Evolutionary conservation across 2,888 invertebrate species (phyloP), one percentile per base, ranked within the genome.

Genomic region (Crematogaster levior): DNA sequence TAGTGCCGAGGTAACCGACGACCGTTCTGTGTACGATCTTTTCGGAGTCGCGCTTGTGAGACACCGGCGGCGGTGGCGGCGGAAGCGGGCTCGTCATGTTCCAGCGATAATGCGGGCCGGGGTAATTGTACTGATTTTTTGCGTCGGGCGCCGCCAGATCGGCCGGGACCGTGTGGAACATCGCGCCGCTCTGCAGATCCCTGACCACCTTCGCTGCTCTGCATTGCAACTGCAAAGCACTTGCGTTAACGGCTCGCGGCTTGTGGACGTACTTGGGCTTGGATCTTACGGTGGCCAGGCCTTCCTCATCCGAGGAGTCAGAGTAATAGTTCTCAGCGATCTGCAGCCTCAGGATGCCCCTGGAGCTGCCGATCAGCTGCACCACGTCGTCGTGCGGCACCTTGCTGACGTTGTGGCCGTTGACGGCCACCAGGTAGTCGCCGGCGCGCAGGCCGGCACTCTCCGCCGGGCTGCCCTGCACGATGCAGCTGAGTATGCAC

Each of bases 371-470:
- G 85, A 99, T 98, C 75, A 99, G 95, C 86, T 97, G 96, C 1
- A 99, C 99, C 3, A 99, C 99, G 48, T 98, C 97, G 92, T 99
- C 99, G 93, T 99, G 99, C 0, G 98, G 97, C 82, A 97, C 96
- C 93, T 98, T 97, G n/a, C 98, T 97, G 12, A 99, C 99, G 93
- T 97, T 98, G 75, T 97, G 96, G 3, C 98, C 98, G 94, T 99
- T 99, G 0, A 99, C 99, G 0, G 98, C 97, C 74, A 99, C 96
- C 81, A 99, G 95, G 90, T 98, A 98, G 93, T 99, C 99, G 0
- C 99, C 99, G 48, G 98, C 98, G 37, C 98, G 96, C 27, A 99
- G 95, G 0, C 99, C 99, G 40, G 98, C 98, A 84, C 96, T 96
- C 92, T 98, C 98, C 0, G 99, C 99, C 3, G 99, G 98, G 83